A percentile compares a stretch with the other conserved stretches of the same genome.
phyloP scores from a whole-genome alignment of 2,888 invertebrate species.

The Ichneumoninae sp. region DNA sequence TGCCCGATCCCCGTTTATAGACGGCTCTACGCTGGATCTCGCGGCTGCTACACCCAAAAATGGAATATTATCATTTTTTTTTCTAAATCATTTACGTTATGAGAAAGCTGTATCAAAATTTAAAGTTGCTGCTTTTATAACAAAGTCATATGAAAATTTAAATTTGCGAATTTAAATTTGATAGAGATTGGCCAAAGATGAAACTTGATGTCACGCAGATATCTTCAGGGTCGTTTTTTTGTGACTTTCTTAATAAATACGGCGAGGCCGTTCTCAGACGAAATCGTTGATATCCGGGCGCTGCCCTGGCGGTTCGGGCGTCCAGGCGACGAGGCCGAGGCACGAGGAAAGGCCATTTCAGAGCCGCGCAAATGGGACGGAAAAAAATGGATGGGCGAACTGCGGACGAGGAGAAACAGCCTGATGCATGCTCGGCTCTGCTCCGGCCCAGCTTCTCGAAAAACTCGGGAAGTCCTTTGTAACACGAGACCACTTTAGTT shows the following conservation, averaged over 20 bases:
- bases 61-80: constrained; percentile 38
- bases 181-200: too few species aligned
- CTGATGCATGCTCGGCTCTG: constrained; percentile 41
- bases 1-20: background rate
- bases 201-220: too few species aligned
- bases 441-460: constrained; percentile 46
- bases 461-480: constrained; percentile 68
- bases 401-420: constrained; percentile 59
- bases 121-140: too few species aligned
- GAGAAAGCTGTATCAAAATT: too few species aligned
- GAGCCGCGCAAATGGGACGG: constrained; percentile 48
- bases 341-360: constrained; percentile 14
- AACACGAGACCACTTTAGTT: constrained; percentile 68
- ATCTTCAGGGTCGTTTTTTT: background rate
- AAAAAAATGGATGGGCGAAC: constrained; percentile 62
- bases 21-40: background rate
- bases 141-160: too few species aligned
- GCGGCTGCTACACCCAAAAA: background rate
- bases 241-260: constrained; percentile 30
- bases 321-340: constrained; percentile 8
- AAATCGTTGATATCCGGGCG: constrained; percentile 17
- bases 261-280: too few species aligned
- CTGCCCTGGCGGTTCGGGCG: constrained; percentile 1
- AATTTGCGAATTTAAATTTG: too few species aligned
- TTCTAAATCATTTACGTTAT: too few species aligned